These are phyloP conservation scores for Xanthostigma xanthostigma DNA, from an alignment of 2,888 invertebrate species.

Conservation along the genomic window DNA sequence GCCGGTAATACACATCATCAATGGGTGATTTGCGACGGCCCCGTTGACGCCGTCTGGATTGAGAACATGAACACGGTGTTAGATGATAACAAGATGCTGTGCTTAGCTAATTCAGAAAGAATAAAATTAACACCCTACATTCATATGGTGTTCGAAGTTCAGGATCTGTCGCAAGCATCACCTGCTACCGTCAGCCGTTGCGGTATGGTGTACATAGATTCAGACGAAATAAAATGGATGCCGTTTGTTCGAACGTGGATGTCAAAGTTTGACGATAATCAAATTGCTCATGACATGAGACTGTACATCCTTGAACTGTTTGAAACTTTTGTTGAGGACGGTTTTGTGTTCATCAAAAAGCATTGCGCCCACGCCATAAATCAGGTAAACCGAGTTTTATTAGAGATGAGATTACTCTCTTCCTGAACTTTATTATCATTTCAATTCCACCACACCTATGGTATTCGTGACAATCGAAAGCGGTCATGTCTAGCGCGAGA, in stretches of 20 bases:
- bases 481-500: no score
- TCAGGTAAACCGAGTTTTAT: slow-evolving; percentile 38
- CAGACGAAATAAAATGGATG: slow-evolving; percentile 65
- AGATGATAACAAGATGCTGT: slow-evolving; percentile 88
- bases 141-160: slow-evolving; percentile 78
- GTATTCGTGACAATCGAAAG: no score
- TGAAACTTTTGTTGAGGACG: slow-evolving; percentile 44
- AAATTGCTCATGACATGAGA: slow-evolving; percentile 38
- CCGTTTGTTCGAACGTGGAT: slow-evolving; percentile 72
- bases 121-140: slow-evolving; percentile 81
- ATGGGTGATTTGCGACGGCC: slow-evolving; percentile 85
- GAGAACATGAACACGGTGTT: slow-evolving; percentile 87
- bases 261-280: slow-evolving; percentile 33
- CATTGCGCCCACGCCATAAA: slow-evolving; percentile 56
- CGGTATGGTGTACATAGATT: slow-evolving; percentile 86
- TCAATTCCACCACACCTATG: no score
- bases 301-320: slow-evolving; percentile 54
- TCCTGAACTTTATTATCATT: no score
- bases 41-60: slow-evolving; percentile 88
- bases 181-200: slow-evolving; percentile 77
- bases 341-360: slow-evolving; percentile 48
- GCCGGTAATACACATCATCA: slow-evolving; percentile 53
- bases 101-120: slow-evolving; percentile 78
- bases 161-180: slow-evolving; percentile 76
- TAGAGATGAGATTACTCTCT: no score